Evolutionary conservation across 1,140 invertebrate genomes (phyloP), one percentile per base, ranked within the genome.

Genomic region (Cepaea nemoralis): DNA sequence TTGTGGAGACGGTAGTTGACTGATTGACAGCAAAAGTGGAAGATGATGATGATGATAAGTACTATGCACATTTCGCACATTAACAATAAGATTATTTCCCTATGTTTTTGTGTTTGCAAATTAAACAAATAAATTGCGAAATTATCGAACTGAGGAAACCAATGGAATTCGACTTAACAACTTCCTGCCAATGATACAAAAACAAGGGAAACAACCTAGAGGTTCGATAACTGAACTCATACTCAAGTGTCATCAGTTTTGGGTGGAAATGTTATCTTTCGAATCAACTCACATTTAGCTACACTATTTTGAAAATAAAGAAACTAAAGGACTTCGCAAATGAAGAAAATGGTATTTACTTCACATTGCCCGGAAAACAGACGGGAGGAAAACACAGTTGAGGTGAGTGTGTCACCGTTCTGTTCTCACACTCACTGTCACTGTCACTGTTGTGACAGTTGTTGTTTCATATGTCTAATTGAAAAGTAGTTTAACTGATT

Each of bases 341-440:
- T 40, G 69, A 71, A 71, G 69, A 71, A 45, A 45, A 45, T 71
- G 37, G 35, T 27, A 24, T 71, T 10, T 8, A 45, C 12, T 39
- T 45, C 37, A 22, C 69, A 39, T 71, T 35, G 69, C 37, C 22
- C 40, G 0, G 40, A 71, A 35, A 71, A 45, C 69, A 45, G 40
- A 71, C 22, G 37, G 37, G 40, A 45, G 2, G 69, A 71, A 45
- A 40, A 71, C 40, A 71, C 69, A 71, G 59, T 63, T 31, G 59
- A 63, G 59, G 59, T 63, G 59, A 63, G 59, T 48, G 19, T 8
- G 45, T 48, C 8, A 48, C 8, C n/a, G n/a, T n/a, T n/a, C n/a
- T n/a, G n/a, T n/a, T n/a, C n/a, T n/a, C n/a, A n/a, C n/a, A n/a
- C n/a, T n/a, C n/a, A n/a, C n/a, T n/a, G n/a, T n/a, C n/a, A n/a